These are phyloP conservation scores for Balaenoptera acutorostrata DNA, from an alignment of 2,113 vertebrate species.

Conservation along the genomic window DNA sequence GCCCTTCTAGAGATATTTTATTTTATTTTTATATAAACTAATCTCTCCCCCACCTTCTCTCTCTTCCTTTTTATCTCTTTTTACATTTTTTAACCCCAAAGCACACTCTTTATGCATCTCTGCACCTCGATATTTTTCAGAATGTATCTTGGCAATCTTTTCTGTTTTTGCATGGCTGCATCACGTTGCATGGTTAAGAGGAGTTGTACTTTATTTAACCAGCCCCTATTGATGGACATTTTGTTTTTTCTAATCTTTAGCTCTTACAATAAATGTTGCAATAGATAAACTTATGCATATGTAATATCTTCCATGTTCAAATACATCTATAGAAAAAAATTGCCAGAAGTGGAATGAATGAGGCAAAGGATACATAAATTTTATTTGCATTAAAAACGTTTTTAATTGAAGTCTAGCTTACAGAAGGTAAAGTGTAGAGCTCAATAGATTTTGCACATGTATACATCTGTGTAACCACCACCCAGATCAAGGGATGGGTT, in stretches of 20 bases:
- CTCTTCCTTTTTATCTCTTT: background rate
- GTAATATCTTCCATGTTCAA: background rate
- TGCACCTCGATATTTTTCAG: background rate
- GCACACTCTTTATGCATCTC: background rate
- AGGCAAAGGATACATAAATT: background rate
- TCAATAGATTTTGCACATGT: background rate
- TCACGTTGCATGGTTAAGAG: too few relatives aligned
- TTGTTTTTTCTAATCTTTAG: background rate
- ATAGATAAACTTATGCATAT: background rate
- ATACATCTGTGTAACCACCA: rapidly evolving
- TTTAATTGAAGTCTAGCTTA: background rate
- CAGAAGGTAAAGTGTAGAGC: background rate
- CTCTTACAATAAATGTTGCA: background rate
- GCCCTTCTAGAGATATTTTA: background rate
- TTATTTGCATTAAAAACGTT: background rate
- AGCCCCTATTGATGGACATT: background rate
- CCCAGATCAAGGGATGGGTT: background rate
- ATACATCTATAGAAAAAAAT: background rate
- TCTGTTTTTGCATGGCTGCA: too few relatives aligned
- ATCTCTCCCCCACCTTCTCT: background rate
- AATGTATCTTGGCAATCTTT: background rate
- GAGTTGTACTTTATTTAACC: background rate
- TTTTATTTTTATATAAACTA: background rate
- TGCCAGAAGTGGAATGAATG: background rate
- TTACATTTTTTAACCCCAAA: background rate